phyloP scores from a whole-genome alignment of 1,140 invertebrate species.

The Drepana arcuata region DNA sequence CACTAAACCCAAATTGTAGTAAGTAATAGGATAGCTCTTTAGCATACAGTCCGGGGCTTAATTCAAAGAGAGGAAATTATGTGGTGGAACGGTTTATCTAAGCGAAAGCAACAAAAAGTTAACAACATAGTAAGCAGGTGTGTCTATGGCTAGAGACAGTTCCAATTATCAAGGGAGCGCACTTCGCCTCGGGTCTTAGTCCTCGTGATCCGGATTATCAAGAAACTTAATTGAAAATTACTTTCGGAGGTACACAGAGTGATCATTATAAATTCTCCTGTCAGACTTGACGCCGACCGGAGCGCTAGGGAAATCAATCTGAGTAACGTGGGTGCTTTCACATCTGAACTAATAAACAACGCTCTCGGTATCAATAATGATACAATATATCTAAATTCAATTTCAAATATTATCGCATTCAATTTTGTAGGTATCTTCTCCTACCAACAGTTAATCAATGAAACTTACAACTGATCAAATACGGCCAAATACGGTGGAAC shows the following conservation, averaged over 20 bases:
- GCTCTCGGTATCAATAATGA: too few species aligned
- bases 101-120: background rate
- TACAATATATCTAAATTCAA: too few species aligned
- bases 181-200: slow-evolving; percentile 29
- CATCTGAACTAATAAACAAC: too few species aligned
- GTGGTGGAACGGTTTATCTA: too few species aligned
- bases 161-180: slow-evolving; percentile 40
- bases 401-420: too few species aligned
- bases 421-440: too few species aligned
- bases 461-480: slow-evolving; percentile 20
- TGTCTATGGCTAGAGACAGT: slow-evolving; percentile 38
- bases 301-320: slow-evolving; percentile 19
- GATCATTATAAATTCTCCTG: slow-evolving; percentile 40
- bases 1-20: slow-evolving; percentile 23
- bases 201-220: slow-evolving; percentile 55
- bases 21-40: slow-evolving; percentile 21
- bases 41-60: slow-evolving; percentile 11
- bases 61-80: too few species aligned
- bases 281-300: slow-evolving; percentile 23
- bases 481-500: slow-evolving; percentile 26
- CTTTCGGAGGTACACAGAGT: slow-evolving; percentile 31
- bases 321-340: slow-evolving; percentile 29
- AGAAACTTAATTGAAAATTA: slow-evolving; percentile 60
- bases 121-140: slow-evolving; percentile 27
- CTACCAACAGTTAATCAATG: slow-evolving; percentile 27